phyloP scores from a whole-genome alignment of 2,113 vertebrate genomes.

The Oplegnathus fasciatus region DNA sequence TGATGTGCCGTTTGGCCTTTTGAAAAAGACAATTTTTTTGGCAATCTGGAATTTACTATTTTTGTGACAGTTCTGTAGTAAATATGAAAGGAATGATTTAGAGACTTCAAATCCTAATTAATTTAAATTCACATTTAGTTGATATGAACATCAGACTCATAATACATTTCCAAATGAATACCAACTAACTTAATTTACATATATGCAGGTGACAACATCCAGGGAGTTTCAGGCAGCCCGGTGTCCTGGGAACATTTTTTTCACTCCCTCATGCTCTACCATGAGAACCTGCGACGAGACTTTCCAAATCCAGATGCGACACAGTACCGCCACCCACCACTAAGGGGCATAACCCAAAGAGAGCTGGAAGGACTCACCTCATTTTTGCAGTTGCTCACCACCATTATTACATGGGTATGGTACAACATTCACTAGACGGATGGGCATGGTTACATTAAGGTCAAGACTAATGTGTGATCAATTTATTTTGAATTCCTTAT shows the following conservation, averaged over 20 bases:
- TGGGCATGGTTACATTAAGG: neutral
- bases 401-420: slow-evolving; percentile 94
- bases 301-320: slow-evolving; percentile 92
- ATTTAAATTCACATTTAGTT: too few species aligned
- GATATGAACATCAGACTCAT: neutral
- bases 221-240: slow-evolving; percentile 91
- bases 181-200: neutral
- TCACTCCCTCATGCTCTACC: slow-evolving; percentile 96
- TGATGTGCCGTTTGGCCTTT: neutral
- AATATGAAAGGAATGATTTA: too few species aligned
- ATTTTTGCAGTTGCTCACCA: slow-evolving; percentile 93
- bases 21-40: neutral
- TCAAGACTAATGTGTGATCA: neutral
- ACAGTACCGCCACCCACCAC: slow-evolving; percentile 93
- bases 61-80: too few species aligned
- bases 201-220: slow-evolving; percentile 92
- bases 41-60: too few species aligned
- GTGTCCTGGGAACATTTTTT: slow-evolving; percentile 99
- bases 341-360: slow-evolving; percentile 95
- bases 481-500: neutral
- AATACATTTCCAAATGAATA: neutral
- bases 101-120: too few species aligned
- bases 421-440: neutral
- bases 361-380: slow-evolving; percentile 95
- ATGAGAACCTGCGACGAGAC: slow-evolving; percentile 94